Evolutionary conservation across 2,888 invertebrate genomes (phyloP), one percentile per base, ranked within the genome.

Genomic region (Polymixis flavicincta): DNA sequence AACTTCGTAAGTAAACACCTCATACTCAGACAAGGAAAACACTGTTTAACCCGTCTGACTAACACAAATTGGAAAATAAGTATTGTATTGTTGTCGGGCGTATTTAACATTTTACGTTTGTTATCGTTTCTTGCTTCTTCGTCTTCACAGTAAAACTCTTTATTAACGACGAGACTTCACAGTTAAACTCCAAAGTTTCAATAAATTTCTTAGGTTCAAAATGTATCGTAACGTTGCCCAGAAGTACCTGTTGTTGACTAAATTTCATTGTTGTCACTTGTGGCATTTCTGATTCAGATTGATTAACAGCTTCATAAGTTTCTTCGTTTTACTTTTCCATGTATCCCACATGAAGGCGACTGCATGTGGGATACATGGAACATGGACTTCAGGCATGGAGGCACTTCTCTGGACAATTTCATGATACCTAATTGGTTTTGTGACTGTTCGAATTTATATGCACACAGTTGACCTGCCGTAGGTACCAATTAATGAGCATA

Each of bases 1-100:
- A 87, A 85, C 77, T 80, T 77, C 59, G 64, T 79, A 75, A 74
- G 77, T 82, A 81, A 85, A 80, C 80, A 69, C 37, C 22, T 70
- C 52, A 25, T 3, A 55, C n/a, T 54, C 37, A 52, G 64, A 82
- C 22, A 59, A 78, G 79, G 74, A 71, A 70, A 80, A 76, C 50
- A 28, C 37, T 57, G 48, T n/a, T 7, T 54, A 60, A 65, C 37
- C 7, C 11, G 22, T 50, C 22, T 55, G 22, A 25, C 14, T 55
- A 57, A 59, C 32, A 45, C 25, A 45, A 52, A 37, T 37, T 37
- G 14, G 11, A 19, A 74, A 37, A 63, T 28, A 74, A 37, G 57
- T 28, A 54, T 8, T 8, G 8, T n/a, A 22, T 28, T 48, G 37
- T 73, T 59, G 9, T 63, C 63, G 28, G 9, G 22, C 5, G 3